Evolutionary conservation across 2,888 invertebrate species (phyloP).

Genomic region (Pristionchus arcanus): DNA sequence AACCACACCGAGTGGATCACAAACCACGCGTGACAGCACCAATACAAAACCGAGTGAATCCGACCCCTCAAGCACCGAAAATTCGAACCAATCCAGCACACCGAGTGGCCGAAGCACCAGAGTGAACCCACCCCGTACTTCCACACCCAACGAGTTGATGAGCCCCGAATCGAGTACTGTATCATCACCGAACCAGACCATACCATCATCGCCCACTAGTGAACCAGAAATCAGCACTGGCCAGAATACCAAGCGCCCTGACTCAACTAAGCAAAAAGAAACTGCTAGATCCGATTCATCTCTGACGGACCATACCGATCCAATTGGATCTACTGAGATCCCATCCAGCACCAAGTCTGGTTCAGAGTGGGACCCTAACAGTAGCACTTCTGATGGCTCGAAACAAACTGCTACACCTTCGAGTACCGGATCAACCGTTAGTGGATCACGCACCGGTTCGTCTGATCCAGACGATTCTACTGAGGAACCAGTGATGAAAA

Average conservation of each 20-base stretch:
- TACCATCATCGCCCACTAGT: neutral
- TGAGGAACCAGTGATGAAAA: neutral
- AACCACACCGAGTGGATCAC: neutral
- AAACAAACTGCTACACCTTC: neutral
- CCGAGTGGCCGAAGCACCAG: neutral
- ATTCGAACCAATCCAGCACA: neutral
- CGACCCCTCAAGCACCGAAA: neutral
- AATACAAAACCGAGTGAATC: too few species aligned
- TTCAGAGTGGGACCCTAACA: neutral
- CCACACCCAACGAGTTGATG: neutral
- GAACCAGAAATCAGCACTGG: neutral
- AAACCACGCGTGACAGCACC: slow-evolving; percentile 12
- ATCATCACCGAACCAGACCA: neutral
- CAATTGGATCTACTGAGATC: neutral
- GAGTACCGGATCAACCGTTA: neutral
- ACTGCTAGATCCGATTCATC: neutral
- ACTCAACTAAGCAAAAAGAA: neutral
- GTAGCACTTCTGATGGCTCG: neutral
- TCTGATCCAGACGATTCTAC: neutral
- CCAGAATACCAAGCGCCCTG: neutral
- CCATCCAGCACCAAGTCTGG: neutral
- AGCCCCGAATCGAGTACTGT: neutral
- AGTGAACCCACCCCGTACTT: neutral
- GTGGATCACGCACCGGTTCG: neutral
- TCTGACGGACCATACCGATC: neutral